Conservation (phyloP, 2,797 vertebrate genomes). For the Zenarchopterus dispar region DNA sequence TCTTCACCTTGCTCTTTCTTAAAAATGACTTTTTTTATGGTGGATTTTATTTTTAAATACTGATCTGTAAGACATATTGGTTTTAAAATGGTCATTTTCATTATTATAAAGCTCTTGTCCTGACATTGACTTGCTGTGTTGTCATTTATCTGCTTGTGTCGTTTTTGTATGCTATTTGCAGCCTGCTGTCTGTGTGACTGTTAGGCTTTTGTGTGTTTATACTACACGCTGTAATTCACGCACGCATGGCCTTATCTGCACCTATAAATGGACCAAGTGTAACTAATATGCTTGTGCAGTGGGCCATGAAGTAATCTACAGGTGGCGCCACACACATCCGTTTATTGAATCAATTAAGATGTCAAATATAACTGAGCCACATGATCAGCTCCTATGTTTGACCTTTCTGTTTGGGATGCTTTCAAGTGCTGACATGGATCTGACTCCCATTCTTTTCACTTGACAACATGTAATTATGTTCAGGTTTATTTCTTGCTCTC, state of each 20-base stretch:
- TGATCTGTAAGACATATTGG: slow-evolving; percentile 51
- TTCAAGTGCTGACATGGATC: slow-evolving; percentile 61
- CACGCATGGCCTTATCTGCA: slow-evolving; percentile 56
- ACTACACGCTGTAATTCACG: slow-evolving; percentile 49
- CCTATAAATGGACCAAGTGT: slow-evolving; percentile 72
- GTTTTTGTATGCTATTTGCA: neutral
- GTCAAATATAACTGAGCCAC: slow-evolving; percentile 69
- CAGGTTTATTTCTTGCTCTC: slow-evolving; percentile 17
- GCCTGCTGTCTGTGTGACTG: slow-evolving; percentile 4
- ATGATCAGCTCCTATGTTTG: slow-evolving; percentile 56
- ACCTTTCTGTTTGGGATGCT: slow-evolving; percentile 67
- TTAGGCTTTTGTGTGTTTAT: slow-evolving; percentile 60
- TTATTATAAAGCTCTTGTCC: slow-evolving; percentile 63
- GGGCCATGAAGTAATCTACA: slow-evolving; percentile 74
- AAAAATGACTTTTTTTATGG: slow-evolving; percentile 31
- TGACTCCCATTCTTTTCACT: slow-evolving; percentile 38
- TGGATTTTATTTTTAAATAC: slow-evolving; percentile 33
- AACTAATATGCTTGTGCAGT: slow-evolving; percentile 69
- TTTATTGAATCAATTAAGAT: slow-evolving; percentile 76
- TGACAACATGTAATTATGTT: slow-evolving; percentile 33
- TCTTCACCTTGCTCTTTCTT: slow-evolving; percentile 37
- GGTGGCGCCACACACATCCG: slow-evolving; percentile 75
- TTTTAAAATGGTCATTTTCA: slow-evolving; percentile 68
- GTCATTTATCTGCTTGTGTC: slow-evolving; percentile 46
- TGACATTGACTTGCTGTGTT: slow-evolving; percentile 33